These are phyloP conservation scores for Neotragus moschatus DNA, from an alignment of 2,113 vertebrate species.

Conservation along the genomic window DNA sequence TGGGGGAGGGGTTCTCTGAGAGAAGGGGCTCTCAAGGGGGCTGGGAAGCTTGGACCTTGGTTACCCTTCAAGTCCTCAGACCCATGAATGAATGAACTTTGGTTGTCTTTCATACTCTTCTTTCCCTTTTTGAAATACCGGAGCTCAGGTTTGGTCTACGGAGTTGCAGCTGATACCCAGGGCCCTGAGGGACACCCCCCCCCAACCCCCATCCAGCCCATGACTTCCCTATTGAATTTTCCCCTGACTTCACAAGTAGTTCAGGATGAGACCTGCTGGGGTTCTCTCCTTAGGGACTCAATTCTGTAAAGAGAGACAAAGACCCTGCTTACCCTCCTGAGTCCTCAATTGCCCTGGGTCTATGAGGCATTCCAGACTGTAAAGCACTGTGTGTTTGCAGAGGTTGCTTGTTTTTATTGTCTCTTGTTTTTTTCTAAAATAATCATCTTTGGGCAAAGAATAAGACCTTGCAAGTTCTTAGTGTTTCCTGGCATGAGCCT, in stretches of 20 bases:
- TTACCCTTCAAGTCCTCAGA: not conserved
- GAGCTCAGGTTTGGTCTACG: not conserved
- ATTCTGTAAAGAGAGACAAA: not conserved
- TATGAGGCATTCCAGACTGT: not conserved
- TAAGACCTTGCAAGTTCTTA: not conserved
- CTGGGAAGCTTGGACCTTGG: not conserved
- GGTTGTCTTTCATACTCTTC: not conserved
- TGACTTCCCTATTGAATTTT: rapidly evolving
- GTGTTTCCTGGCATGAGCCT: not conserved
- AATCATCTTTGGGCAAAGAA: constrained; percentile 16
- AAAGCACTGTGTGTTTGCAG: not conserved
- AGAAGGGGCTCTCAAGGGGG: not conserved
- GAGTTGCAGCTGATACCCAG: not conserved
- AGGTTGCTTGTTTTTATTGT: not conserved
- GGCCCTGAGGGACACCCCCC: not conserved
- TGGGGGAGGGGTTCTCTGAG: not conserved
- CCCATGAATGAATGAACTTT: not conserved
- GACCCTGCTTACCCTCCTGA: not conserved
- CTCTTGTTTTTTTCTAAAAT: not conserved
- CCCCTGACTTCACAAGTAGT: not conserved
- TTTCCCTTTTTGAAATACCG: not conserved
- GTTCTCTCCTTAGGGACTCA: not conserved
- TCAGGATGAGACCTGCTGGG: not conserved
- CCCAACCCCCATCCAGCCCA: too few relatives aligned
- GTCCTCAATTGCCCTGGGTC: not conserved